Evolutionary conservation across 2,888 invertebrate species (phyloP).

Genomic region (Aelia acuminata): DNA sequence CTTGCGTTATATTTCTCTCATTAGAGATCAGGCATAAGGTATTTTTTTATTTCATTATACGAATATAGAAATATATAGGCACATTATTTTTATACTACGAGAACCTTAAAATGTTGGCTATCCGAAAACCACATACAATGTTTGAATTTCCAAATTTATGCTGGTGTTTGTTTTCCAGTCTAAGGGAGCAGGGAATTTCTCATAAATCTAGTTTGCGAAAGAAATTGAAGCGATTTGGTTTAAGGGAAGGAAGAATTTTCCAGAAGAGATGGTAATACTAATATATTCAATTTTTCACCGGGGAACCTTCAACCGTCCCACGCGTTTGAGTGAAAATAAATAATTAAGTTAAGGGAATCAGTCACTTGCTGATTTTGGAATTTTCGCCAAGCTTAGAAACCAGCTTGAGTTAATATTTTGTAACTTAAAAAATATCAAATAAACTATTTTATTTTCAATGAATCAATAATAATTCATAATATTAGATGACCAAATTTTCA

Average conservation of each 20-base stretch:
- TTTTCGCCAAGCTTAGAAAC: background rate
- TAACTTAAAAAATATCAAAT: no score
- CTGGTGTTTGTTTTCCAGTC: background rate
- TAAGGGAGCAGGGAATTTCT: background rate
- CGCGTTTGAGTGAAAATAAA: conserved; percentile 17
- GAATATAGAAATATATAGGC: no score
- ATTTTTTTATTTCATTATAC: no score
- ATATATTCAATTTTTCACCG: conserved; percentile 25
- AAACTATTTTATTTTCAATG: no score
- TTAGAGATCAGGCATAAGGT: no score
- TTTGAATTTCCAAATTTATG: background rate
- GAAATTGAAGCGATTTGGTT: conserved; percentile 18
- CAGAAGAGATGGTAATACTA: background rate
- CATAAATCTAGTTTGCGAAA: conserved; percentile 6
- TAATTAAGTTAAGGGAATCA: background rate
- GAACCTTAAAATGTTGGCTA: background rate
- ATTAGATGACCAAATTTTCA: no score
- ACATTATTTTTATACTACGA: no score
- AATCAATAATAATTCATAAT: no score
- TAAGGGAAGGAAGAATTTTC: conserved; percentile 1
- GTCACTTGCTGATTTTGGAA: background rate
- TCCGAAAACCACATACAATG: background rate
- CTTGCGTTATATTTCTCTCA: no score
- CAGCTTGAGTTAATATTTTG: no score
- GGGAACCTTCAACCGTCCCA: background rate